Evolutionary conservation across 2,888 invertebrate genomes (phyloP).

Genomic region (Cosmopolites sordidus): DNA sequence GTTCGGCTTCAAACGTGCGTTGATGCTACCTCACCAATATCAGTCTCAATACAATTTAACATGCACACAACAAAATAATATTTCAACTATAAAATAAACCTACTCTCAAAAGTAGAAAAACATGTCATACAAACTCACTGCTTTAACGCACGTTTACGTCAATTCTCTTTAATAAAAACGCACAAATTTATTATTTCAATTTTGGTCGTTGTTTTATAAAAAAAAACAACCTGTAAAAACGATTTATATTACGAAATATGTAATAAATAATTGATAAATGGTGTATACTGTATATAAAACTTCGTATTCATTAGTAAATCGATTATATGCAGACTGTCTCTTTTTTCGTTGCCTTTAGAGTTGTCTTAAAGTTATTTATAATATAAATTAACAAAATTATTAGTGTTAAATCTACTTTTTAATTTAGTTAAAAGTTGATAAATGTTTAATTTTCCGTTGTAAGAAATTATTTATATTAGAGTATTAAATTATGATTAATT

Average conservation of each 20-base stretch:
- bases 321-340: constrained; percentile 9
- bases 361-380: too few species aligned
- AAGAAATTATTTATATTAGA: too few species aligned
- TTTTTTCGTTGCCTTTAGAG: not conserved
- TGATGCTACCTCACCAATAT: too few species aligned
- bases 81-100: too few species aligned
- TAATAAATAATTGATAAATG: constrained; percentile 15
- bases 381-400: too few species aligned
- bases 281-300: constrained; percentile 16
- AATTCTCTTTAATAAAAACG: constrained; percentile 28
- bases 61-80: too few species aligned
- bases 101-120: too few species aligned
- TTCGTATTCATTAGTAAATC: constrained; percentile 13
- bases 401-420: too few species aligned
- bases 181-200: constrained; percentile 30
- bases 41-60: too few species aligned
- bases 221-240: constrained; percentile 8
- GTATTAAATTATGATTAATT: too few species aligned
- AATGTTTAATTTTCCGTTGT: too few species aligned
- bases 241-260: constrained; percentile 15
- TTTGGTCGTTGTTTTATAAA: constrained; percentile 20
- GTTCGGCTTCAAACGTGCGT: constrained; percentile 15
- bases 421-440: too few species aligned
- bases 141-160: constrained; percentile 7
- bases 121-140: not conserved